Conservation (phyloP, 2,888 invertebrate species). For the Uropetala carovei region DNA sequence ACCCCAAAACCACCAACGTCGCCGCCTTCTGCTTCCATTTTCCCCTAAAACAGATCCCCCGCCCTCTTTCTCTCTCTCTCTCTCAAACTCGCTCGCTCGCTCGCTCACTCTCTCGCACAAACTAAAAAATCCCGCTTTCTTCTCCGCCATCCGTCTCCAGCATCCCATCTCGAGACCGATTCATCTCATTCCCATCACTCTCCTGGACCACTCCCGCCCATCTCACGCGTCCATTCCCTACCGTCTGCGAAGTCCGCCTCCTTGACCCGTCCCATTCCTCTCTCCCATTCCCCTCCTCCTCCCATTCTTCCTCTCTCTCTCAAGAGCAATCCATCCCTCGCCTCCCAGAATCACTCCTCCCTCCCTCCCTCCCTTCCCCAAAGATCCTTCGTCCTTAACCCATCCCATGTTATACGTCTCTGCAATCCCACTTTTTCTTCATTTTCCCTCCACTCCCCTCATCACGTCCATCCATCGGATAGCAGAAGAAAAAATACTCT, state of each 20-base stretch:
- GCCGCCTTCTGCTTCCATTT: too few relatives aligned
- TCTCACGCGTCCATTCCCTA: background rate
- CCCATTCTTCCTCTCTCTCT: background rate
- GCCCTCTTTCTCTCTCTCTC: too few relatives aligned
- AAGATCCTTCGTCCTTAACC: background rate
- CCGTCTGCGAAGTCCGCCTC: background rate
- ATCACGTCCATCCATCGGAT: background rate
- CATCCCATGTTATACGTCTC: background rate
- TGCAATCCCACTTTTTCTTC: background rate
- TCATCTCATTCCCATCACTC: background rate
- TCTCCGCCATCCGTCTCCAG: background rate
- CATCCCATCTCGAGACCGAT: slow-evolving; percentile 20
- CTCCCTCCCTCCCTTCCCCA: too few relatives aligned
- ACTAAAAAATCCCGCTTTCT: background rate
- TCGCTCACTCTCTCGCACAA: background rate
- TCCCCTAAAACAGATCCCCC: too few relatives aligned
- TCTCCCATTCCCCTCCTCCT: too few relatives aligned
- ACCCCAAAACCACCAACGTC: background rate
- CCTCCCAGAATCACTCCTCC: background rate
- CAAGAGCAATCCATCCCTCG: background rate
- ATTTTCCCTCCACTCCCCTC: background rate
- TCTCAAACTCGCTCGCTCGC: too few relatives aligned
- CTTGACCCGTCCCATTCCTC: background rate
- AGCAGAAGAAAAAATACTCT: slow-evolving; percentile 2
- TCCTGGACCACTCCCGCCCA: slow-evolving; percentile 1